Base-by-base conservation (phyloP, 2,888 invertebrate species). In the Pardosa pseudoannulata region DNA sequence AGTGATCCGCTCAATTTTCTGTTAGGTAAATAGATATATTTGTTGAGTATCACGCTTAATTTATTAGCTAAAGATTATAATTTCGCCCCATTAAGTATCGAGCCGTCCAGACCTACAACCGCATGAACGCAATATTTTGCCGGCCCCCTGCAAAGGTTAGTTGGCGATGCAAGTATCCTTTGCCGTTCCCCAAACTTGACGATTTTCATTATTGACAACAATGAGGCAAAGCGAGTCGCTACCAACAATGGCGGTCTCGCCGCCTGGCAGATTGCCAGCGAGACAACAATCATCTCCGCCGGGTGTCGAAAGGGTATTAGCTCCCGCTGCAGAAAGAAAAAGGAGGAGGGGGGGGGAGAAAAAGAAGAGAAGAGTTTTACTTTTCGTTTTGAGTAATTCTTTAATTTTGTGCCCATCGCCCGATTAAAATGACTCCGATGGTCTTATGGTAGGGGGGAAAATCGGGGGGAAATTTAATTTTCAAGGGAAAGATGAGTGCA, bases 201-300 rank as follows among this genome's bases (percentile, higher is more conserved):
- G 85, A 85, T 79, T 85, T 85, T 85, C 85, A 85, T 79, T 85
- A 85, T 85, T 85, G 79, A 85, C 85, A 85, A 85, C 79, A 83
- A 83, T 83, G 83, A 83, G 78, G 83, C 78, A 56, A 83, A 65
- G 76, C 70, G 71, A 82, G 72, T 71, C 72, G 83, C 83, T 83
- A 71, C 75, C 82, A 71, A 75, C 75, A 82, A 76, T 75, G 82
- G 76, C 71, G 82, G 76, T 70, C 31, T 71, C 72, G 32, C 27
- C 32, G 68, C 23, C 74, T 82, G 82, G 82, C 82, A 82, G 75
- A 82, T 82, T 82, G 82, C 82, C 82, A 82, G 81, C 50, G 39
- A 74, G 81, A 81, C 81, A 81, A 81, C 81, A 81, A 81, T 75
- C 68, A 76, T 76, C 82, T 64, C 56, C 70, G 68, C 64, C 71